A percentile compares a stretch with the other conserved stretches of the same genome.
phyloP scores from a whole-genome alignment of 1,140 invertebrate species.

The Philopotamus ludificatus region DNA sequence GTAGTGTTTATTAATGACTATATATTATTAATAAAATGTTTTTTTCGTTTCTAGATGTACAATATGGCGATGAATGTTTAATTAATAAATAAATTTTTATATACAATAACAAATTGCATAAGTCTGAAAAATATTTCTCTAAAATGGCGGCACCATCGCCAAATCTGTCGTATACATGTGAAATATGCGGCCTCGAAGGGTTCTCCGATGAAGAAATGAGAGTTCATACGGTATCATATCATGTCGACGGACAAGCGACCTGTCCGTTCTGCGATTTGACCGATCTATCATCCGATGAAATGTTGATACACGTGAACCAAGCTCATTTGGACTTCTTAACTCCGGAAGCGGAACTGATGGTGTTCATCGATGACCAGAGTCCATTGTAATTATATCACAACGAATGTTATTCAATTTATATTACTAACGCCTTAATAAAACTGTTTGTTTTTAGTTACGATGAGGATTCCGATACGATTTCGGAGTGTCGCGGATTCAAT shows the following conservation, averaged over 20 bases:
- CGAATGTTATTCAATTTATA: no score
- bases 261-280: slow-evolving; percentile 82
- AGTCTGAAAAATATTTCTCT: slow-evolving; percentile 1
- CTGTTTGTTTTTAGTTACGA: slow-evolving; percentile 49
- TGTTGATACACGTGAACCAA: slow-evolving; percentile 75
- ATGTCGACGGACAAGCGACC: slow-evolving; percentile 72
- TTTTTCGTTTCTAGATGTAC: slow-evolving; percentile 15
- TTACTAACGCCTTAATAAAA: not conserved
- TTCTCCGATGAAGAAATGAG: slow-evolving; percentile 78
- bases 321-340: slow-evolving; percentile 79
- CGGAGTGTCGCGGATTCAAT: slow-evolving; percentile 52
- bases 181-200: slow-evolving; percentile 78
- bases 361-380: slow-evolving; percentile 64
- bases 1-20: not conserved
- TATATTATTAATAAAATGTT: no score
- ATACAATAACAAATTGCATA: no score
- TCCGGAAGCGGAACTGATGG: slow-evolving; percentile 63
- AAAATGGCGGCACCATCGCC: slow-evolving; percentile 35
- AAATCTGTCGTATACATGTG: slow-evolving; percentile 63
- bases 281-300: slow-evolving; percentile 69
- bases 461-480: slow-evolving; percentile 56
- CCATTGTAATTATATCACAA: slow-evolving; percentile 63
- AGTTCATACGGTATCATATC: slow-evolving; percentile 71
- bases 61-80: no score
- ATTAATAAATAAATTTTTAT: no score